Base-by-base conservation (phyloP, 2,797 vertebrate genomes). In the Hoplostethus mediterraneus region DNA sequence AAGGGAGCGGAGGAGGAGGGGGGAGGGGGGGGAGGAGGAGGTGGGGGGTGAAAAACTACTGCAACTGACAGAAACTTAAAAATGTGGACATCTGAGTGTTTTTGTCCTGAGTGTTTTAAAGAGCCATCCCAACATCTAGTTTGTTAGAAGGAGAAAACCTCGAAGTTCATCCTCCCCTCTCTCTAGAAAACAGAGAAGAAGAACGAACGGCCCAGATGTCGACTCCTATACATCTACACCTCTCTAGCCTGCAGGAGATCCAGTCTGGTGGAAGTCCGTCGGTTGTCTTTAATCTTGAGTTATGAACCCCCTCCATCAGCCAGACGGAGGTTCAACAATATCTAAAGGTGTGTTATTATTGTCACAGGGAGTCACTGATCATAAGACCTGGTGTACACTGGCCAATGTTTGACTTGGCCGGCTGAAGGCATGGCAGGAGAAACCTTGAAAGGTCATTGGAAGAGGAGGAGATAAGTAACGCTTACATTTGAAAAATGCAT, bases 61-160 rank as follows among this genome's bases (percentile, higher is more conserved):
- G 44, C 52, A 60, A 67, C 70, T 77, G 78, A 85, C 67, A 80
- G 61, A 75, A 87, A 86, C 59, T 71, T 78, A 52, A 59, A 63
- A 76, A 49, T 21, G 21, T 38, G 68, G 82, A 81, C 80, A 63
- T 67, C 17, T 74, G 57, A 77, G 76, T 4, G 62, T 67, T 71
- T 58, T 5, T 38, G 60, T 80, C 56, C 49, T 1, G 78, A 67
- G 71, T 55, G 44, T 78, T 75, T 80, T 58, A 9, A 63, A 40
- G 31, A 67, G 60, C 21, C 36, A 33, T 63, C 63, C 63, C 31
- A 45, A 78, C 72, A 76, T 59, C 56, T 61, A 2, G 69, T 67
- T 70, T 53, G 12, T 21, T 69, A 48, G 44, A 67, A 67, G 60
- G 60, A 60, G 57, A 67, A 57, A 10, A 8, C 51, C 8, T 16